Evolutionary conservation across 2,888 invertebrate species (phyloP), one percentile per base, ranked within the genome.

Genomic region (Romanomermis culicivorax): DNA sequence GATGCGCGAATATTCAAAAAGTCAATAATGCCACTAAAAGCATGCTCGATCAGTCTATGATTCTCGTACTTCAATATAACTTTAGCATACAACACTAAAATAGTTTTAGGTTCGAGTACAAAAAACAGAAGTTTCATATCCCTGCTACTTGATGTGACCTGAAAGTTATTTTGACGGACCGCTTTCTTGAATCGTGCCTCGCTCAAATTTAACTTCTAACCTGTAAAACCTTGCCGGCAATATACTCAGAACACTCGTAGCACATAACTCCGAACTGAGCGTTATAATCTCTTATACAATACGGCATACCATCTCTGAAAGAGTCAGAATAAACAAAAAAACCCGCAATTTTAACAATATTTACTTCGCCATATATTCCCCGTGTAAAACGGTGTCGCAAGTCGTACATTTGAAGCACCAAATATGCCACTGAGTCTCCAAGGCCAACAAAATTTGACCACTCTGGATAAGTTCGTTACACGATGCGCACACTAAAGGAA

Each of bases 281-380:
- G 74, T 89, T 87, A 74, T 88, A 89, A 75, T 88, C 87, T 68
- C 84, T 82, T 76, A 88, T 87, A 75, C 88, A 89, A 73, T 86
- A 89, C 45, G 88, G 87, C 68, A 81, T 77, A 57, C 85, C 86
- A 70, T 81, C 85, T 71, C 85, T 82, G 61, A 36, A 36, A 36
- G 17, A 36, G 17, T 36, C 7, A 36, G 7, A 36, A 17, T 36
- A 36, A 36, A 17, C 36, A 36, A 36, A 11, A 36, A 36, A 36
- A 36, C 36, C 7, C 17, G 36, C 7, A 36, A 36, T 11, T 36
- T 36, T 11, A 30, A 27, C 11, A n/a, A 4, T 20, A 43, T 26
- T 52, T 29, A 52, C 52, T 52, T 52, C 20, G 52, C 29, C 86
- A 89, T 87, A 75, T 89, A 89, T 74, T 88, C 88, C 60, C 88